These are phyloP conservation scores for Indicator maculatus DNA, from an alignment of 2,113 vertebrate species.

Conservation along the genomic window DNA sequence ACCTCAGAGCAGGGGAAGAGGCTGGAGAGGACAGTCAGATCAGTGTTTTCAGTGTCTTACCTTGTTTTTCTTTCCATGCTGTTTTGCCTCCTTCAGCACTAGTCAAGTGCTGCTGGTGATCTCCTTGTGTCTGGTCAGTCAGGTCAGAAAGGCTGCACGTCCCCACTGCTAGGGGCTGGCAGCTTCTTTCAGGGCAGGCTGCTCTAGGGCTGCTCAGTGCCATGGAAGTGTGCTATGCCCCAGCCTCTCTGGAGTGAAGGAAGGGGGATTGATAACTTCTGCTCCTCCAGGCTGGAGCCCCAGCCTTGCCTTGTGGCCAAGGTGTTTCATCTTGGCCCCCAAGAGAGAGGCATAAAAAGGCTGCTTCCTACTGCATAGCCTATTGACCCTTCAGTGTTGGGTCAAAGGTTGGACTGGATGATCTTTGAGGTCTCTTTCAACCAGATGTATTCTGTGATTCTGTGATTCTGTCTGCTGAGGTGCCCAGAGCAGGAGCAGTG, in stretches of 20 bases:
- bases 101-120: background rate
- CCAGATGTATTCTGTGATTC: too few relatives aligned
- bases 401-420: too few relatives aligned
- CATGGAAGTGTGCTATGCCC: too few relatives aligned
- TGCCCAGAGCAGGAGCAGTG: background rate
- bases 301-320: background rate
- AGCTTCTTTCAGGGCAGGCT: background rate
- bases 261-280: background rate
- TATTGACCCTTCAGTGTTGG: background rate
- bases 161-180: background rate
- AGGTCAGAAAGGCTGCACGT: background rate
- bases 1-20: background rate
- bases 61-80: background rate
- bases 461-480: too few relatives aligned
- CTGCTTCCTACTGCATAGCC: background rate
- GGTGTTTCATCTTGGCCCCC: background rate
- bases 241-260: background rate
- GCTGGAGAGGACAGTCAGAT: background rate
- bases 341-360: rapidly evolving
- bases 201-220: background rate
- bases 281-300: background rate
- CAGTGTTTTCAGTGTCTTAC: background rate
- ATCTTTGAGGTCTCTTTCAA: too few relatives aligned
- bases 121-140: background rate
- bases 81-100: background rate